These are phyloP conservation scores for Leucophenga maculata DNA, from an alignment of 2,888 invertebrate genomes.

Conservation along the genomic window DNA sequence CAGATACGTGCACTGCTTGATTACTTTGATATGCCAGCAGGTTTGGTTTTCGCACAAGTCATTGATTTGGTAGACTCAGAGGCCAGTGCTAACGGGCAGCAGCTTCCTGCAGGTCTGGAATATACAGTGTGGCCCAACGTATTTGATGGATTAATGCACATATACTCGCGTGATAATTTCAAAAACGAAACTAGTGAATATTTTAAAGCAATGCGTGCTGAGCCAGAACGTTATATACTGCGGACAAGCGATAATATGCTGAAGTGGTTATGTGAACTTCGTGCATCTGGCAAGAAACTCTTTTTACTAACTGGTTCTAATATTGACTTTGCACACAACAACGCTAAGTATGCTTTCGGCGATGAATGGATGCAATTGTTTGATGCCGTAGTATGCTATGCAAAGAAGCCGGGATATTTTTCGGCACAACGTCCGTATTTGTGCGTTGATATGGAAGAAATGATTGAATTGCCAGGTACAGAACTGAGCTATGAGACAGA, in stretches of 20 bases:
- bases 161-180: conserved; percentile 77
- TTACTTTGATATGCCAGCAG: conserved; percentile 81
- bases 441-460: conserved; percentile 69
- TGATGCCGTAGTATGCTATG: conserved; percentile 79
- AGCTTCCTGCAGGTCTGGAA: not conserved
- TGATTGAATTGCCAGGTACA: conserved; percentile 46
- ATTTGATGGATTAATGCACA: conserved; percentile 75
- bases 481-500: conserved; percentile 51
- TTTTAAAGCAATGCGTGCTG: conserved; percentile 75
- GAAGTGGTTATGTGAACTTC: conserved; percentile 77
- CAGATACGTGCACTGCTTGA: conserved; percentile 79
- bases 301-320: conserved; percentile 83
- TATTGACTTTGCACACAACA: conserved; percentile 79
- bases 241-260: conserved; percentile 74
- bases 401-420: conserved; percentile 85
- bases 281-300: conserved; percentile 74
- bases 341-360: conserved; percentile 78
- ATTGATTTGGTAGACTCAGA: conserved; percentile 78
- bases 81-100: conserved; percentile 19
- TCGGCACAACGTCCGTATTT: conserved; percentile 75
- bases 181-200: conserved; percentile 75
- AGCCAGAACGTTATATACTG: conserved; percentile 77
- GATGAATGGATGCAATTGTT: conserved; percentile 78
- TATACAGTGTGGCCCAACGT: conserved; percentile 80
- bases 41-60: conserved; percentile 78